phyloP scores from a whole-genome alignment of 2,797 vertebrate species.

The Ctenosaura bakeri region DNA sequence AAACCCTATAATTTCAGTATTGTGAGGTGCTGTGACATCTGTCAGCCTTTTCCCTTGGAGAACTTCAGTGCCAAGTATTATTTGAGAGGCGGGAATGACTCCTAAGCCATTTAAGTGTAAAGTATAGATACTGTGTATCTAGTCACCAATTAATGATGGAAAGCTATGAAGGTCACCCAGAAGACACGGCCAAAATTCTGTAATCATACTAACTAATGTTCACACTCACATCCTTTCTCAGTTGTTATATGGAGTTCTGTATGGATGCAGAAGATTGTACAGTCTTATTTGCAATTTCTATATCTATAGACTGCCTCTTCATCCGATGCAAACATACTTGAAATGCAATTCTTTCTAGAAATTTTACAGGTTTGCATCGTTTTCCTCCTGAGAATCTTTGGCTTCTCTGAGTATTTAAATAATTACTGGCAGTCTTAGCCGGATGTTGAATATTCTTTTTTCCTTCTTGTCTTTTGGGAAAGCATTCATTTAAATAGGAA shows the following conservation, averaged over 20 bases:
- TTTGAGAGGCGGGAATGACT: background rate
- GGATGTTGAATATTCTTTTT: background rate
- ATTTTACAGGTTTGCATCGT: too few relatives aligned
- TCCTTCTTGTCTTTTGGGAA: background rate
- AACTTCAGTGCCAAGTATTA: background rate
- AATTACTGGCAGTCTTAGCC: background rate
- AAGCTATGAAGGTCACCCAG: background rate
- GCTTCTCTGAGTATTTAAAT: background rate
- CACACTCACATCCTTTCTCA: background rate
- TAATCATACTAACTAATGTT: background rate
- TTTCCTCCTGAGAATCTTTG: background rate
- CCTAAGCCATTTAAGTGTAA: background rate
- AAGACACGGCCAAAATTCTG: background rate
- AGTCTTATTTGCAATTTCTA: background rate
- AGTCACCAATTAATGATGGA: too few relatives aligned
- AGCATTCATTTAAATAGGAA: too few relatives aligned
- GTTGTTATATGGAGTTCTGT: too few relatives aligned
- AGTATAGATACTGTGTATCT: background rate
- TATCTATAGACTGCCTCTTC: background rate
- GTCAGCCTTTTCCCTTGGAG: background rate
- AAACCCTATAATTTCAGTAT: background rate
- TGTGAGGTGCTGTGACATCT: background rate
- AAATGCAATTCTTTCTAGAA: background rate
- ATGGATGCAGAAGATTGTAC: background rate
- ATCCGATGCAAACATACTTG: background rate